Evolutionary conservation across 2,888 invertebrate species (phyloP).

Genomic region (Aphelenchoides bicaudatus): DNA sequence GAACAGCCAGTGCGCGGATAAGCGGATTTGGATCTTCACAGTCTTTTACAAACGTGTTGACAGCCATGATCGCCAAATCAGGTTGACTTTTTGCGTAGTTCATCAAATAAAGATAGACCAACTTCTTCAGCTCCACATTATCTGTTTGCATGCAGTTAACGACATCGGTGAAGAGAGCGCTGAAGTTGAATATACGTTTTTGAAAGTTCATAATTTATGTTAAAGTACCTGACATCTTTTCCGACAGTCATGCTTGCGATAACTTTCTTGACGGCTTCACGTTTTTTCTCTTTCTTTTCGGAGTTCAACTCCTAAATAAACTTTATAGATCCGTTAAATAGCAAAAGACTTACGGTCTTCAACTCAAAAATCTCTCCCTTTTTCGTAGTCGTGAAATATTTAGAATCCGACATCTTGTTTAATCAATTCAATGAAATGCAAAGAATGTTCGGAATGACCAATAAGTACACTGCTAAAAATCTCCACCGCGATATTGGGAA

Average conservation of each 20-base stretch:
- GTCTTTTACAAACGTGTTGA: slow-evolving; percentile 99
- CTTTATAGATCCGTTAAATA: no score
- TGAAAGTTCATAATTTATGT: not conserved
- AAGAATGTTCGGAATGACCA: slow-evolving; percentile 6
- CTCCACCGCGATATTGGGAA: no score
- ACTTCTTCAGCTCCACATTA: slow-evolving; percentile 93
- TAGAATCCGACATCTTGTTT: slow-evolving; percentile 87
- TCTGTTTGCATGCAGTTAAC: slow-evolving; percentile 99
- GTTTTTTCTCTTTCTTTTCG: slow-evolving; percentile 98
- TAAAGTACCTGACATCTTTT: slow-evolving; percentile 88
- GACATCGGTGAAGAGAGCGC: slow-evolving; percentile 93
- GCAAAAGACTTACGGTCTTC: no score
- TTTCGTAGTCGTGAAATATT: slow-evolving; percentile 98
- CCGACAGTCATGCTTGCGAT: slow-evolving; percentile 99
- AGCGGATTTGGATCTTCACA: slow-evolving; percentile 99
- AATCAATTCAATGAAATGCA: not conserved
- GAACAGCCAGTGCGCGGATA: slow-evolving; percentile 92
- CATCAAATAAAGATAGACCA: slow-evolving; percentile 97
- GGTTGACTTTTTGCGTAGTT: slow-evolving; percentile 99
- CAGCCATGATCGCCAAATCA: slow-evolving; percentile 99
- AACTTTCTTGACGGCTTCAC: slow-evolving; percentile 98
- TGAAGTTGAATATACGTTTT: no score
- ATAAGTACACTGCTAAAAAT: no score
- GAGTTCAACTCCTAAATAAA: slow-evolving; percentile 98
- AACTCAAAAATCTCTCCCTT: slow-evolving; percentile 91